Percentiles rank a stretch among this genome's conserved stretches.
phyloP scores from a whole-genome alignment of 2,888 invertebrate species.

The Pachliopta kotzebuea region DNA sequence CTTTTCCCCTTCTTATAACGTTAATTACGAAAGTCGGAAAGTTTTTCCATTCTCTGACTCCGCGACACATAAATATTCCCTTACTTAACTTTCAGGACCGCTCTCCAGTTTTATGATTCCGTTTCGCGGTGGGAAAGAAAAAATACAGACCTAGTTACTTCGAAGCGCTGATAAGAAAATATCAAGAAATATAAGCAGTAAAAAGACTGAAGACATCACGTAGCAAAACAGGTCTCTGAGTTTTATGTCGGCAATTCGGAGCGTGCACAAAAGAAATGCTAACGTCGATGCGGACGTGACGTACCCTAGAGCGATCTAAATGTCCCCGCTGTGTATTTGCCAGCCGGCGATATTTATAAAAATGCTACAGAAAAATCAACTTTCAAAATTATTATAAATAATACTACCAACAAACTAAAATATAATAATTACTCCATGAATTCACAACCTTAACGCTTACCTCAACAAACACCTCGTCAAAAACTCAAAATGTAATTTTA shows the following conservation, averaged over 20 bases:
- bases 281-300: constrained; percentile 65
- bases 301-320: constrained; percentile 40
- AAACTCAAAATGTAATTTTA: too few relatives aligned
- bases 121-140: constrained; percentile 49
- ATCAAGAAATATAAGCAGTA: constrained; percentile 66
- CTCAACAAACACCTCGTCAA: too few relatives aligned
- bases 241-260: constrained; percentile 78
- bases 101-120: constrained; percentile 62
- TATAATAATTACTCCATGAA: too few relatives aligned
- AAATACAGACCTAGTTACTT: constrained; percentile 52
- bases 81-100: constrained; percentile 47
- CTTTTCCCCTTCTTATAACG: constrained; percentile 74
- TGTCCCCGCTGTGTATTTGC: constrained; percentile 33
- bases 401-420: not conserved
- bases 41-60: constrained; percentile 38
- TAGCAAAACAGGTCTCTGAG: constrained; percentile 69
- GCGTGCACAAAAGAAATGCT: constrained; percentile 77
- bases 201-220: constrained; percentile 72
- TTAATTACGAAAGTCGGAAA: constrained; percentile 73
- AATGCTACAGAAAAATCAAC: not conserved
- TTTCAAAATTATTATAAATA: not conserved
- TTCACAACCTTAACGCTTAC: too few relatives aligned
- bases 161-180: constrained; percentile 68
- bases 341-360: constrained; percentile 19
- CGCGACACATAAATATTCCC: constrained; percentile 53